These are phyloP conservation scores for Agrochola litura DNA, from an alignment of 2,888 invertebrate species.

Conservation along the genomic window DNA sequence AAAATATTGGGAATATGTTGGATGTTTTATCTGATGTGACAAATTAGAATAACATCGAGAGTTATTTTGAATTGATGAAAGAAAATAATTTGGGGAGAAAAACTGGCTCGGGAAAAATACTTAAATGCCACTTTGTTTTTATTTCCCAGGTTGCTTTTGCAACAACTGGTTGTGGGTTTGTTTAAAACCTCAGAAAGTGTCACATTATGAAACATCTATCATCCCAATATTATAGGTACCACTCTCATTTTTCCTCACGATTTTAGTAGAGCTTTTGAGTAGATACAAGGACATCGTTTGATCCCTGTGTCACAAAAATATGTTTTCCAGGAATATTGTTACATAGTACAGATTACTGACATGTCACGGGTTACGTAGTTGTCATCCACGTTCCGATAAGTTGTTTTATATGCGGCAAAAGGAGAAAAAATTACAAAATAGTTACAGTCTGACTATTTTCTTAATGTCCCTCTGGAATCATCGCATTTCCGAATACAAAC, in stretches of 20 bases:
- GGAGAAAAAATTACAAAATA: background rate
- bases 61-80: background rate
- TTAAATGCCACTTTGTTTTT: too few relatives aligned
- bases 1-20: constrained; percentile 28
- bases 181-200: background rate
- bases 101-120: background rate
- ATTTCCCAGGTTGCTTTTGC: background rate
- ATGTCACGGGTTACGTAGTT: background rate
- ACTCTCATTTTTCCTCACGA: too few relatives aligned
- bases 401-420: constrained; percentile 7
- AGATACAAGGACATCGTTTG: constrained; percentile 11
- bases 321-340: constrained; percentile 3
- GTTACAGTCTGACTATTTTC: background rate
- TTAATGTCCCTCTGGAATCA: too few relatives aligned
- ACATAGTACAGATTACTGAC: background rate
- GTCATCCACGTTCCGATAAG: constrained; percentile 9
- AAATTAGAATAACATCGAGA: constrained; percentile 32
- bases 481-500: too few relatives aligned
- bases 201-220: too few relatives aligned
- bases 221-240: too few relatives aligned
- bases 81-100: background rate
- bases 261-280: background rate
- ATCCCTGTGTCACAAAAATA: constrained; percentile 24
- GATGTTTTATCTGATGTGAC: constrained; percentile 44
- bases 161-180: background rate